A percentile compares a stretch with the other conserved stretches of the same genome.
Conservation (phyloP, 1,140 invertebrate species). For the Cydia fagiglandana region DNA sequence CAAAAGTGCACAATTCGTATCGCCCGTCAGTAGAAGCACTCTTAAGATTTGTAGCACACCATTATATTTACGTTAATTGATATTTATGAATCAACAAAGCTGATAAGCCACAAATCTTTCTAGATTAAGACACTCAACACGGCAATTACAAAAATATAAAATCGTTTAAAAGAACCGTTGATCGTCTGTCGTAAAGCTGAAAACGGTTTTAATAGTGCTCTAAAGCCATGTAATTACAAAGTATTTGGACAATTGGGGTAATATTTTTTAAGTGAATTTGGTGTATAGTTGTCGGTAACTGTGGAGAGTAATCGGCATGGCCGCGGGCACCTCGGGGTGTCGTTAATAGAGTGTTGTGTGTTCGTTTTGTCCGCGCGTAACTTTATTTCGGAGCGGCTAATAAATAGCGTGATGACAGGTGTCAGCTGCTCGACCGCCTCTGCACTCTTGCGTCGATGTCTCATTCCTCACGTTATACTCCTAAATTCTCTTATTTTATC, state of each 20-base stretch:
- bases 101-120: slow-evolving; percentile 38
- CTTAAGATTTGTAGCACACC: too few species aligned
- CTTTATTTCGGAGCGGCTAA: slow-evolving; percentile 76
- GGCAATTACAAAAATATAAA: slow-evolving; percentile 36
- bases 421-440: slow-evolving; percentile 77
- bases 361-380: slow-evolving; percentile 74
- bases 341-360: slow-evolving; percentile 74
- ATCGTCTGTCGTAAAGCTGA: slow-evolving; percentile 41
- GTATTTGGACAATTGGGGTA: slow-evolving; percentile 35
- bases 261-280: slow-evolving; percentile 44
- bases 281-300: slow-evolving; percentile 61
- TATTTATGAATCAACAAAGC: slow-evolving; percentile 38
- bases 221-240: slow-evolving; percentile 42
- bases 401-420: slow-evolving; percentile 79
- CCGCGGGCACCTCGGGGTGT: slow-evolving; percentile 54
- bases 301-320: slow-evolving; percentile 50
- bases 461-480: slow-evolving; percentile 76
- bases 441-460: slow-evolving; percentile 78
- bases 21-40: not conserved
- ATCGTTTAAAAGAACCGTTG: slow-evolving; percentile 41
- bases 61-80: slow-evolving; percentile 25
- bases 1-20: not conserved
- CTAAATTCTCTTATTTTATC: slow-evolving; percentile 78
- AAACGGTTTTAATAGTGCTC: slow-evolving; percentile 40
- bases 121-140: slow-evolving; percentile 34